Base-by-base conservation (phyloP, 2,888 invertebrate genomes). In the Mythimna albipuncta region DNA sequence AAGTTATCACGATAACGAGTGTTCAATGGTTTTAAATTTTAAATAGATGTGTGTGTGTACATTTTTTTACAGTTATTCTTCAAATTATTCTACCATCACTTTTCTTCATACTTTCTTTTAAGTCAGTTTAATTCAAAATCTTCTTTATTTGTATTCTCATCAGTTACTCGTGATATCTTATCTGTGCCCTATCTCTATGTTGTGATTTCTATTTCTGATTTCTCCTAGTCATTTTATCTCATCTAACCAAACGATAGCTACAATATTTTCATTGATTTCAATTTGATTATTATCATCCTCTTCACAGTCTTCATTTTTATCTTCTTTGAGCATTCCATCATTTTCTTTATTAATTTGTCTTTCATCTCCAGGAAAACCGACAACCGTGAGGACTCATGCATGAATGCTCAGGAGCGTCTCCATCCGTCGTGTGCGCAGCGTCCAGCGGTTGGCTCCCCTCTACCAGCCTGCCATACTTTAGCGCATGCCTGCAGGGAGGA, bases 351-450 rank as follows among this genome's bases (percentile, higher is more conserved):
- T 58, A 52, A 63, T 57, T 6, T 35, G 0, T 0, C 0, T 35
- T 11, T 11, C 5, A 0, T 74, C 91, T 92, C 9, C 93, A 99
- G 98, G 95, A 98, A 98, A 97, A 98, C 98, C 52, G 98, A 98
- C 90, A 98, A 98, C 94, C 98, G 98, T 87, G 97, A 98, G 91
- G 98, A 98, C 91, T 97, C 98, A 81, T 99, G 99, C 96, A 97
- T 98, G 97, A 97, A 98, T 88, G 98, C 99, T 79, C 98, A 99
- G 94, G 98, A 99, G 93, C 98, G 98, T 90, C 97, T 99, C 81
- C 99, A 99, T 94, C 99, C 99, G 13, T 97, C 98, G 62, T 99
- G 99, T 93, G 99, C 99, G 66, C 98, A 98, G 94, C 97, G 98
- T 72, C 97, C 97, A 75, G 97, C 98, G 64, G 97, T 97, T 75